Base-by-base conservation (phyloP, 2,113 vertebrate species). In the Podocnemis expansa region DNA sequence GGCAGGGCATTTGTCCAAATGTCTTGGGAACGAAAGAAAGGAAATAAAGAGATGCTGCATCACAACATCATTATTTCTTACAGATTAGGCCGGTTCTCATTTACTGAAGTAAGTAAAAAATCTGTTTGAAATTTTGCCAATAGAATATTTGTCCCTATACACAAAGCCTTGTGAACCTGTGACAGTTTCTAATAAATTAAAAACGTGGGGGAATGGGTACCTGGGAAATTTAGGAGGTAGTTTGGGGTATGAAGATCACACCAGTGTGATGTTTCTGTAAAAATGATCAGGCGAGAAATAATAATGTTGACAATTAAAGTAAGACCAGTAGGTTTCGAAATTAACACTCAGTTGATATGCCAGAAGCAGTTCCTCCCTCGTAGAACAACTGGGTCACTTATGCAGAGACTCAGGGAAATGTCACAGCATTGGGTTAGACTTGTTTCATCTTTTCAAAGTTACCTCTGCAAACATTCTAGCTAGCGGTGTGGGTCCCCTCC, bases 1-100 rank as follows among this genome's bases (percentile, higher is more conserved):
- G 95, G 60, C 43, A 92, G 70, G 91, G 88, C 89, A 95, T 91
- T 93, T 93, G 60, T 94, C 91, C 95, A 92, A 88, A 89, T 31
- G 45, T 79, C 91, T 70, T 91, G 47, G 88, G 82, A 60, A 80
- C 51, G 80, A 89, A 92, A 93, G 80, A 93, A 92, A 83, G 0
- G 0, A 92, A 93, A 91, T 81, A 91, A 93, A 89, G 95, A 84
- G 83, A 70, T 58, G 78, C 47, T 94, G 88, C 79, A 78, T 6
- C 79, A 16, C 84, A 91, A 92, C 93, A 17, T 95, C 89, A 94
- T 97, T 95, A 70, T 63, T 81, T 45, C 79, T 84, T 14, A 85
- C 45, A 80, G 88, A 93, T 81, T 92, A 91, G n/a, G n/a, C n/a
- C 63, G 22, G 89, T 90, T 70, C 63, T 38, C 5, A 2, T 67